These are phyloP conservation scores for Limosa lapponica DNA, from an alignment of 2,797 vertebrate genomes.

Conservation along the genomic window DNA sequence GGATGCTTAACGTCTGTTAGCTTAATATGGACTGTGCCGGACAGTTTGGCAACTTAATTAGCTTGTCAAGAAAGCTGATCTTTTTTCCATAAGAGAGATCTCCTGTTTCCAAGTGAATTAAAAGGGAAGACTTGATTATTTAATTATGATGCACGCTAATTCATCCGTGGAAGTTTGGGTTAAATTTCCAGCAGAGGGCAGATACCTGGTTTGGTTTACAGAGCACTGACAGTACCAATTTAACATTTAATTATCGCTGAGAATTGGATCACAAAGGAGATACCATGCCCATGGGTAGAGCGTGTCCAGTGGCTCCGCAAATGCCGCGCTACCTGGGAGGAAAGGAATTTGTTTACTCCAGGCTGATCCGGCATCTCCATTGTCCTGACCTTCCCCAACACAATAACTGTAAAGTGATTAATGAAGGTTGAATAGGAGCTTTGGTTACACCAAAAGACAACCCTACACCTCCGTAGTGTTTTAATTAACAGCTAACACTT, in stretches of 20 bases:
- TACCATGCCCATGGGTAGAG: slow-evolving; percentile 30
- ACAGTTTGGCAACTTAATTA: slow-evolving; percentile 82
- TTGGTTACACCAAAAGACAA: slow-evolving; percentile 85
- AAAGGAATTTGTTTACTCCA: slow-evolving; percentile 81
- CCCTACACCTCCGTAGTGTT: slow-evolving; percentile 81
- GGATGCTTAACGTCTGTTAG: slow-evolving; percentile 64
- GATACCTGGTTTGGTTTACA: slow-evolving; percentile 87
- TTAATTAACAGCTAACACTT: slow-evolving; percentile 92
- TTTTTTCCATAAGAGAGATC: slow-evolving; percentile 81
- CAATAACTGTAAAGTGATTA: slow-evolving; percentile 85
- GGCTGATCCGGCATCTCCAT: slow-evolving; percentile 71
- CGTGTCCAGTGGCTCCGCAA: slow-evolving; percentile 42
- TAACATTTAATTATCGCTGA: slow-evolving; percentile 87
- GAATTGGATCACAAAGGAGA: slow-evolving; percentile 79
- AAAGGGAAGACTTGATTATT: slow-evolving; percentile 91
- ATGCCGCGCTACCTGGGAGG: slow-evolving; percentile 57
- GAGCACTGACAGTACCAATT: slow-evolving; percentile 80
- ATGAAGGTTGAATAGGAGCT: slow-evolving; percentile 80
- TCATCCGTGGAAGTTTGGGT: slow-evolving; percentile 86
- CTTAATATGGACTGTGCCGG: slow-evolving; percentile 47
- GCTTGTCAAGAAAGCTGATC: slow-evolving; percentile 81
- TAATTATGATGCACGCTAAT: slow-evolving; percentile 93
- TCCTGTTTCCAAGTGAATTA: slow-evolving; percentile 86
- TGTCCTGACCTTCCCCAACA: slow-evolving; percentile 75
- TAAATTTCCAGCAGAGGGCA: slow-evolving; percentile 88